Conservation (phyloP, 2,888 invertebrate species). For the Sinhomidia bicolor region DNA sequence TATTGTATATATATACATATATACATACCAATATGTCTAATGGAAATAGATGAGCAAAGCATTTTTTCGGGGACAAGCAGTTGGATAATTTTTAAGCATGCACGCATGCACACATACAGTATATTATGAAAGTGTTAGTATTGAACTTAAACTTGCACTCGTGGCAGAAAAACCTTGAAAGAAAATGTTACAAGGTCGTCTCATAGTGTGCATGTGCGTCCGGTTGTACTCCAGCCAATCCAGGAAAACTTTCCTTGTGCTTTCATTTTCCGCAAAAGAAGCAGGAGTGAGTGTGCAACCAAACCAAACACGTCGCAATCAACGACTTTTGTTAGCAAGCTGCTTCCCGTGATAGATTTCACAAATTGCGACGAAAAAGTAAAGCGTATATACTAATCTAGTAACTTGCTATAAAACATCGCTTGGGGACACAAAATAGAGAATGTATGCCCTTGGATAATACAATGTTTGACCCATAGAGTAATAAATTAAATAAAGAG, state of each 20-base stretch:
- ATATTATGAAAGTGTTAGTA: not conserved
- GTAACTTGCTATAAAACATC: too few species aligned
- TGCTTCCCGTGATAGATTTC: not conserved
- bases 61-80: not conserved
- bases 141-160: not conserved
- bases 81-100: not conserved
- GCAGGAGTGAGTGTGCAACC: not conserved
- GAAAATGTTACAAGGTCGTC: constrained; percentile 36
- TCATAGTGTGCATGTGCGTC: not conserved
- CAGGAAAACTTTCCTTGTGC: not conserved
- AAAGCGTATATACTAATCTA: too few species aligned
- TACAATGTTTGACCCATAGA: too few species aligned
- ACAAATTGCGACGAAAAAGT: not conserved
- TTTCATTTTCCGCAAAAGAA: not conserved
- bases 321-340: not conserved
- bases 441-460: too few species aligned
- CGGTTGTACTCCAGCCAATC: constrained; percentile 8
- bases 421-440: not conserved
- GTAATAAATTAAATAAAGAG: too few species aligned
- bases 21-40: too few species aligned
- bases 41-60: too few species aligned
- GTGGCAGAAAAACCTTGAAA: constrained; percentile 11
- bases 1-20: too few species aligned
- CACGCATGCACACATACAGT: not conserved
- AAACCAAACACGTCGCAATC: not conserved